Percentiles rank a stretch among this genome's conserved stretches.
These are phyloP conservation scores for Nemotelus pantherinus DNA, from an alignment of 2,888 invertebrate species.

Conservation along the genomic window DNA sequence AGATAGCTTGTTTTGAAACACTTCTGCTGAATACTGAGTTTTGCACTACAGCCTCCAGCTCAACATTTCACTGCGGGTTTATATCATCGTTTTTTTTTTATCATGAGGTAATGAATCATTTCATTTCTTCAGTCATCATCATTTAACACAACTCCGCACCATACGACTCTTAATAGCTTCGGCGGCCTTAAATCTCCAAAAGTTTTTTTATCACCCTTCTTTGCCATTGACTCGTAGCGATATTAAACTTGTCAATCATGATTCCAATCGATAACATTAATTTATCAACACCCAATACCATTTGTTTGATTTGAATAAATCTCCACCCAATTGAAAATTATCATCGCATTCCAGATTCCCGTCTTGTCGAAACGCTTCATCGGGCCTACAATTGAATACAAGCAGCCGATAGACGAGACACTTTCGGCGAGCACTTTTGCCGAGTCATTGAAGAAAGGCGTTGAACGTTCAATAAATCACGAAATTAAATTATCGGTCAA, in stretches of 20 bases:
- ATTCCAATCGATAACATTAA: conserved; percentile 23
- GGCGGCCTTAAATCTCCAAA: not conserved
- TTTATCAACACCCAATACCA: conserved; percentile 33
- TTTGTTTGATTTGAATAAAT: conserved; percentile 37
- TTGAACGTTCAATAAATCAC: conserved; percentile 35
- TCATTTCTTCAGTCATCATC: no score
- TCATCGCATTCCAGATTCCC: conserved; percentile 23
- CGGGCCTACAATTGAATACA: conserved; percentile 14
- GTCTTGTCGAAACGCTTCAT: not conserved
- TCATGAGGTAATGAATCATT: no score
- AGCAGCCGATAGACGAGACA: conserved; percentile 2
- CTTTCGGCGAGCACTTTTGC: conserved; percentile 7
- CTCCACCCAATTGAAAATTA: conserved; percentile 35
- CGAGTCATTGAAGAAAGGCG: conserved; percentile 34
- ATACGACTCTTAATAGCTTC: no score
- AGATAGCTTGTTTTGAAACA: no score
- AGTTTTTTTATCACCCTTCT: not conserved
- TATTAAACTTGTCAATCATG: conserved; percentile 31
- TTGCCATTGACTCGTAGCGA: not conserved
- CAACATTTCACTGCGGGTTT: no score
- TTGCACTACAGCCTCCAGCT: no score
- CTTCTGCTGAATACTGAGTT: no score
- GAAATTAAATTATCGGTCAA: conserved; percentile 48
- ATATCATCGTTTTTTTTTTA: no score
- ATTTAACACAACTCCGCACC: no score